A percentile compares a stretch with the other conserved stretches of the same genome.
These are phyloP conservation scores for Clamator glandarius DNA, from an alignment of 2,797 vertebrate species.

Conservation along the genomic window DNA sequence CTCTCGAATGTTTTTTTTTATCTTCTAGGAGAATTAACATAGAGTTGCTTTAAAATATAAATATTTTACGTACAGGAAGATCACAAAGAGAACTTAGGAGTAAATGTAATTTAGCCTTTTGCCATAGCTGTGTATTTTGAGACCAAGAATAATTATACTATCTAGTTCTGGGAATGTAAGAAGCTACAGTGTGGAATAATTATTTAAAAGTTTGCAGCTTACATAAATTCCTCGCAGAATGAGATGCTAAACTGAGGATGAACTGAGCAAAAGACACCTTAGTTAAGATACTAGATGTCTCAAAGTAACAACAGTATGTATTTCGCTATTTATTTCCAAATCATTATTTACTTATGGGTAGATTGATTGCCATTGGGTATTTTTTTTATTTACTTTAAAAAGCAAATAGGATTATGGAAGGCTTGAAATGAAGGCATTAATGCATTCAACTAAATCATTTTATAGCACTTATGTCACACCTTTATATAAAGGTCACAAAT, in stretches of 20 bases:
- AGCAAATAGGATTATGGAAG: constrained; percentile 16
- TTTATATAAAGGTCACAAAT: constrained; percentile 24
- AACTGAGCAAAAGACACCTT: background rate
- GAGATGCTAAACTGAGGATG: background rate
- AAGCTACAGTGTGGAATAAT: constrained; percentile 7
- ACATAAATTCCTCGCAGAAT: background rate
- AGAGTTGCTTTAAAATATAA: background rate
- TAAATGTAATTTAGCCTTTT: constrained; percentile 37
- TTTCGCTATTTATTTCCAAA: constrained; percentile 19
- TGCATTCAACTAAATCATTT: constrained; percentile 41
- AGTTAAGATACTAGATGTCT: constrained; percentile 45
- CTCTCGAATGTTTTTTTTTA: background rate
- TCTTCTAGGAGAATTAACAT: background rate
- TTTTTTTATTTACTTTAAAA: constrained; percentile 8
- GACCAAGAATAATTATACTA: background rate
- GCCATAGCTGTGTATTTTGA: background rate
- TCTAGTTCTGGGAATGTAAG: background rate
- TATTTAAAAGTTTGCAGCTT: constrained; percentile 28
- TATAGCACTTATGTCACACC: constrained; percentile 12
- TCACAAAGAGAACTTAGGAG: background rate
- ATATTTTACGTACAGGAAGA: background rate
- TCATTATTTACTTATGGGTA: constrained; percentile 34
- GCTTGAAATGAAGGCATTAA: constrained; percentile 17
- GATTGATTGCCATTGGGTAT: background rate
- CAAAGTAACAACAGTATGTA: constrained; percentile 33